Base-by-base conservation (phyloP, 2,797 vertebrate genomes). In the Periparus ater region DNA sequence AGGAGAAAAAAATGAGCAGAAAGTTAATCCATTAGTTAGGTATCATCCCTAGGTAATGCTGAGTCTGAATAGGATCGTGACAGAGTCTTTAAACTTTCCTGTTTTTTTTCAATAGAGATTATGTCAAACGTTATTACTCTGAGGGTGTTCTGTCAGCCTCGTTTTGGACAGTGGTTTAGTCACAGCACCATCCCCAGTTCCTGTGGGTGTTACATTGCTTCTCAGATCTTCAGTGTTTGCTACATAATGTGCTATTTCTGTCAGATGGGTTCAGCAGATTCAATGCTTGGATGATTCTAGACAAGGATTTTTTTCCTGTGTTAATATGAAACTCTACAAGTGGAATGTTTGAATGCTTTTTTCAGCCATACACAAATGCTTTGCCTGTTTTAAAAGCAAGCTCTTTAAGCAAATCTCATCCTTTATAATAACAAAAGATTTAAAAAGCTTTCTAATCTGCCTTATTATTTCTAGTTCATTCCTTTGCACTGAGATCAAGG, bases 231-330 rank as follows among this genome's bases (percentile, higher is more conserved):
- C 40, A 40, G 26, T 0, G 1, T 60, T 75, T 84, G 44, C 48
- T 73, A n/a, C 5, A 4, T 7, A 62, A 73, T 0, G 0, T 30
- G 13, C 29, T 73, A 3, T 36, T 85, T 32, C 60, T 84, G 55
- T 5, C 58, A 58, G 34, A 29, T 40, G 10, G 27, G 9, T 19
- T 65, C 38, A 84, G 76, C 4, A 5, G 2, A 57, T 65, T 84
- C 53, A 27, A 14, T 10, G 4, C 27, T 84, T 47, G 57, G 10
- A 44, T 81, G 5, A 68, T n/a, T 48, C 16, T 20, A 53, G 11
- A n/a, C 9, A 80, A 74, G 62, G 21, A 27, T 10, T 50, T 75
- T 62, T 71, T 47, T 78, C 40, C 29, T 29, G 3, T 7, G 6
- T 42, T 68, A 51, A 30, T 48, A 44, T 3, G 13, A 76, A 92